Percentiles rank a stretch among this genome's conserved stretches.
Conservation (phyloP, 2,797 vertebrate genomes). For the Phalloptychus januarius region DNA sequence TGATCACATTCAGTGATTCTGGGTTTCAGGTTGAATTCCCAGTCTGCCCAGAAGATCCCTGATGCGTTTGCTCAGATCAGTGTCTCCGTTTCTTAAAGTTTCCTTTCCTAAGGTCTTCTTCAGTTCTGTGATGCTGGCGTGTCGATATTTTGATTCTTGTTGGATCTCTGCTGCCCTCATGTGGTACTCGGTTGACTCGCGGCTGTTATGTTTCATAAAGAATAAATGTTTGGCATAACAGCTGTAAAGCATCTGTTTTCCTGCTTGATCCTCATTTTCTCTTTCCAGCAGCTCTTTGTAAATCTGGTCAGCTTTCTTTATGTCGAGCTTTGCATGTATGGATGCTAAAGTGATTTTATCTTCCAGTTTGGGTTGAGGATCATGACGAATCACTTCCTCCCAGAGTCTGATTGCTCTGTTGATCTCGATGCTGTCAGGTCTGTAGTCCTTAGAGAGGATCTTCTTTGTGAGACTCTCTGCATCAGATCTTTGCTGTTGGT, state of each 20-base stretch:
- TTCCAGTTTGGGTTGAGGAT: conserved; percentile 29
- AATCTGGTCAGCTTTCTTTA: conserved; percentile 21
- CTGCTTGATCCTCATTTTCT: conserved; percentile 18
- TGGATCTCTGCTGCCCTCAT: conserved; percentile 61
- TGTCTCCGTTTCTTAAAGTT: conserved; percentile 18
- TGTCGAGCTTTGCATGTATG: neutral
- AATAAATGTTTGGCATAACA: conserved; percentile 38
- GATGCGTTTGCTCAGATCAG: conserved; percentile 53
- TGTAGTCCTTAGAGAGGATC: neutral
- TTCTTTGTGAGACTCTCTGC: conserved; percentile 26
- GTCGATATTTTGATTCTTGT: neutral
- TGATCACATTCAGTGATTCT: neutral
- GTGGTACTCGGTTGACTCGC: conserved; percentile 47
- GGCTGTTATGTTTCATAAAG: neutral
- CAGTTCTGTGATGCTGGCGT: conserved; percentile 50
- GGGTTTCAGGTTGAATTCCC: neutral
- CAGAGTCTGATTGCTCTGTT: conserved; percentile 43
- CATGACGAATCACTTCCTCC: conserved; percentile 40
- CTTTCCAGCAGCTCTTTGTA: conserved; percentile 39
- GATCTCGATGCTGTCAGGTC: neutral
- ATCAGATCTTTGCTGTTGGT: conserved; percentile 58
- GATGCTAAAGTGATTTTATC: conserved; percentile 33
- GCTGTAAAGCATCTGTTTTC: conserved; percentile 51
- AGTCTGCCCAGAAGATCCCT: conserved; percentile 37
- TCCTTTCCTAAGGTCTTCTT: conserved; percentile 16